Percentiles rank a stretch among this genome's conserved stretches.
Conservation (phyloP, 1,140 invertebrate species). For the Luehdorfia chinensis region DNA sequence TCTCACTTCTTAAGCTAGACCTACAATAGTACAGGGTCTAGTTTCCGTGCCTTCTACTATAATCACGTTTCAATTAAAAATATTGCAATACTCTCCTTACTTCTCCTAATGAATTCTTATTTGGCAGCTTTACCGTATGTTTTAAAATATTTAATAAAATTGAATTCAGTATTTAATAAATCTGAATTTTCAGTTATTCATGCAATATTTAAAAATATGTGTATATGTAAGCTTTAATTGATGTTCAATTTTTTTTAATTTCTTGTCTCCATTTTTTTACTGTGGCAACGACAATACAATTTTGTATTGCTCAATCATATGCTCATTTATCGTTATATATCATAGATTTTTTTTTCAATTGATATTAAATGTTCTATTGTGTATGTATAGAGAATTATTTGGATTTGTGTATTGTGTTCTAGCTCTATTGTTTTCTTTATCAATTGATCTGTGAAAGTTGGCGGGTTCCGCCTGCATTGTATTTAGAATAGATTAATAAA, state of each 20-base stretch:
- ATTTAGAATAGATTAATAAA: slow-evolving; percentile 65
- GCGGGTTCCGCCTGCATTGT: slow-evolving; percentile 43
- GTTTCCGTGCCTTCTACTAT: not conserved
- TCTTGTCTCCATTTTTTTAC: slow-evolving; percentile 36
- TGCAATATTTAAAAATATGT: slow-evolving; percentile 40
- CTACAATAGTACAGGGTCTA: not conserved
- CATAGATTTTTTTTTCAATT: slow-evolving; percentile 4
- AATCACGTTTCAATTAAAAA: no score
- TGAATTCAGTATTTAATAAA: no score
- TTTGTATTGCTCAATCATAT: slow-evolving; percentile 66
- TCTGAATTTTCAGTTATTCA: no score
- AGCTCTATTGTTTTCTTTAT: slow-evolving; percentile 19
- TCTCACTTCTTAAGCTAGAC: not conserved
- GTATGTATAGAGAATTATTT: slow-evolving; percentile 21
- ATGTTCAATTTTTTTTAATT: slow-evolving; percentile 47
- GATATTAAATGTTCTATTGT: slow-evolving; percentile 10
- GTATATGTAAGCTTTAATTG: slow-evolving; percentile 59
- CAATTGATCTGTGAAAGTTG: slow-evolving; percentile 49
- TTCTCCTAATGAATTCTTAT: no score
- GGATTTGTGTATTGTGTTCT: slow-evolving; percentile 2
- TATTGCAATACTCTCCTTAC: no score
- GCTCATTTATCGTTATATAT: slow-evolving; percentile 43
- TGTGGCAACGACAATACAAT: slow-evolving; percentile 63
- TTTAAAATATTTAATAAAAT: no score
- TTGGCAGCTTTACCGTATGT: no score